These are phyloP conservation scores for Alouatta palliata DNA, from an alignment of 2,113 vertebrate species.

Conservation along the genomic window DNA sequence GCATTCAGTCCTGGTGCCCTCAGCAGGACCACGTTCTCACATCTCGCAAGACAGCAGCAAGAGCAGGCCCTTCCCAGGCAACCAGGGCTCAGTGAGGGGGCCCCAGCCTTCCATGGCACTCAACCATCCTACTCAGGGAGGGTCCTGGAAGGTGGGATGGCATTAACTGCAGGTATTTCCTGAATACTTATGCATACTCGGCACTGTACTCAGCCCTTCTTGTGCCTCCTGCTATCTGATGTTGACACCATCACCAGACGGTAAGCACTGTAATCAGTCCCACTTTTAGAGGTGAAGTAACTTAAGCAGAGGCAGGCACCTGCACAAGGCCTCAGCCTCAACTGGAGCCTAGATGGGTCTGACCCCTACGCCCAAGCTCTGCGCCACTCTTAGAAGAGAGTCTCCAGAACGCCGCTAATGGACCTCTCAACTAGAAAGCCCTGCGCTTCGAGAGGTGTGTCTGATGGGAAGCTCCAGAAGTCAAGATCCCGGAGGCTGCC, in stretches of 20 bases:
- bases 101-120: neutral
- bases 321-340: neutral
- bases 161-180: neutral
- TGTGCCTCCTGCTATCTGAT: neutral
- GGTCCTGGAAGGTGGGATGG: neutral
- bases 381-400: neutral
- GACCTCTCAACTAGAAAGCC: neutral
- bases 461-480: neutral
- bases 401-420: neutral
- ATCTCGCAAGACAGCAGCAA: neutral
- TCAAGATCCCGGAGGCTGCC: neutral
- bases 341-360: neutral
- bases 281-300: conserved; percentile 20
- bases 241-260: neutral
- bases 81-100: neutral
- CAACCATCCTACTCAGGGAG: neutral
- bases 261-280: neutral
- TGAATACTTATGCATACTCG: neutral
- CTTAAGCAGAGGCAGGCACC: neutral
- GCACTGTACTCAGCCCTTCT: neutral
- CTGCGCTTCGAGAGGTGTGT: neutral
- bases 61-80: neutral
- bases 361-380: neutral
- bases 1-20: neutral
- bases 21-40: neutral